These are phyloP conservation scores for Harpegnathos saltator DNA, from an alignment of 1,140 invertebrate genomes.

Conservation along the genomic window DNA sequence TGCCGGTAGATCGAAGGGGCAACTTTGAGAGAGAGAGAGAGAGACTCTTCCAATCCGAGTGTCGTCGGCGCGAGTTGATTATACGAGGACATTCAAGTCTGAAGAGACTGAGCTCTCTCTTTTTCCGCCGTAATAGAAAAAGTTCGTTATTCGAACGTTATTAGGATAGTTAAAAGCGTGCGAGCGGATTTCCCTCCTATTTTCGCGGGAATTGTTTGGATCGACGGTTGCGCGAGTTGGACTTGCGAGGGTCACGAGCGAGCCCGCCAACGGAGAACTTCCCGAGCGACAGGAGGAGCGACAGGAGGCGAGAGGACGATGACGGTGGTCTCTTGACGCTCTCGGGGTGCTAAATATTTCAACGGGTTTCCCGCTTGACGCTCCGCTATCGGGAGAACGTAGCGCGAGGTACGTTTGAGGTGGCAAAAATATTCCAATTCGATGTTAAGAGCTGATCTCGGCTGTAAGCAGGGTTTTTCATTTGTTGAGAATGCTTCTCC, in stretches of 20 bases:
- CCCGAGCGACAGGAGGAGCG: slow-evolving; percentile 39
- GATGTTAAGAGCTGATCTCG: slow-evolving; percentile 3
- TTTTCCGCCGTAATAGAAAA: too few species aligned
- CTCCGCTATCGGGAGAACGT: slow-evolving; percentile 45
- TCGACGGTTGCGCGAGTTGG: too few species aligned
- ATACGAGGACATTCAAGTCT: too few species aligned
- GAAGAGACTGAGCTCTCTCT: too few species aligned
- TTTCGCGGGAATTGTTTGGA: slow-evolving; percentile 20
- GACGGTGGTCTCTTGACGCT: slow-evolving; percentile 4
- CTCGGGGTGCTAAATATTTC: slow-evolving; percentile 55
- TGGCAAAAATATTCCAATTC: slow-evolving; percentile 8
- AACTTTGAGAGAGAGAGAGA: too few species aligned
- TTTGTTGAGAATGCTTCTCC: not conserved
- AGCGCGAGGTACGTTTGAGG: slow-evolving; percentile 1
- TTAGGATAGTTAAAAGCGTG: too few species aligned
- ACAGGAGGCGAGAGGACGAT: not conserved
- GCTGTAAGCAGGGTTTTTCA: not conserved
- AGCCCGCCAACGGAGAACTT: slow-evolving; percentile 19
- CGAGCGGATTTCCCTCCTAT: not conserved
- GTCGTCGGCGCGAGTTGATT: too few species aligned
- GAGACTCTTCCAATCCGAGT: too few species aligned
- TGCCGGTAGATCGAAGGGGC: too few species aligned
- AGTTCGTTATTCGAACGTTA: too few species aligned
- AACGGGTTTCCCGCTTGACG: slow-evolving; percentile 35
- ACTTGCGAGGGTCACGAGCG: slow-evolving; percentile 21